Evolutionary conservation across 2,113 vertebrate genomes (phyloP), one percentile per base, ranked within the genome.

Genomic region (Triplophysa siluroides): DNA sequence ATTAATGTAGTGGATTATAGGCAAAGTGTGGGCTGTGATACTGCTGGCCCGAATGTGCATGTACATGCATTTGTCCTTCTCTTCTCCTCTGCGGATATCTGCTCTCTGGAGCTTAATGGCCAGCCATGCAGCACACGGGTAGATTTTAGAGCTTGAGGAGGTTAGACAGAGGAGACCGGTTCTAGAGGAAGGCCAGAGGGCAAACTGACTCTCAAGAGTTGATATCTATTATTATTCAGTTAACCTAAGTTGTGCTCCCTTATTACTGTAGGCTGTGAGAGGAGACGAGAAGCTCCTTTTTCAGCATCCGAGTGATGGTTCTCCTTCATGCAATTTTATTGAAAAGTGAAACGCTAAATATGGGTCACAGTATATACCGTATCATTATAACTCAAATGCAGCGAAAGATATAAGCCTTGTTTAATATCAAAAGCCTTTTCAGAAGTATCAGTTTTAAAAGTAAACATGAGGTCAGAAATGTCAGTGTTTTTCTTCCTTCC

Each of bases 311-410:
- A 85, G 60, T 87, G 88, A 87, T 79, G 85, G 88, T 88, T 87
- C 84, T 84, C 50, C 66, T 79, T 70, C 78, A 87, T 90, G 90
- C 83, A 88, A 89, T 91, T 90, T 89, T 91, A 89, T 90, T 89
- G 84, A 86, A 87, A 83, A 84, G 84, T 81, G 83, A 90, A 89
- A 90, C 88, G 87, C 85, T 81, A 86, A 87, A 85, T 88, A 88
- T 80, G 47, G 47, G 12, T 16, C 14, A 50, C 47, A 50, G 47
- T 50, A 50, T 16, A 50, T 16, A 50, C 14, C 11, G 14, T 11
- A 50, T 13, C 14, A 50, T 13, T 13, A 50, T 4, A 50, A 50
- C 3, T 50, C 13, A 16, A 2, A 50, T 50, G 4, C 4, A 50
- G 14, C 16, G 11, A 50, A 8, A 50, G 47, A 50, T 12, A 13